phyloP scores from a whole-genome alignment of 2,888 invertebrate genomes.

The Tenthredo scrophulariae region DNA sequence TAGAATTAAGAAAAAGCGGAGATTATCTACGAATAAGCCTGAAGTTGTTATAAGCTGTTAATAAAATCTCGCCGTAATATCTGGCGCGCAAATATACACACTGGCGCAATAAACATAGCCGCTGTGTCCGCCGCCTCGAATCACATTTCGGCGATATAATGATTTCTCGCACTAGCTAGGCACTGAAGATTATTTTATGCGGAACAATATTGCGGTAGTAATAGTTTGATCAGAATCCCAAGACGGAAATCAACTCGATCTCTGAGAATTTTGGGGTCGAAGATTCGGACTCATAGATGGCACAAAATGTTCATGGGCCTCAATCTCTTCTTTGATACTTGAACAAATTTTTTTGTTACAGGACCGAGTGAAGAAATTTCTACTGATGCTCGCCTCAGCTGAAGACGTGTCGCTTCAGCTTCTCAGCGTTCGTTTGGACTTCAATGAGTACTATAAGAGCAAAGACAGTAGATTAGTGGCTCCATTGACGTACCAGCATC shows the following conservation, averaged over 20 bases:
- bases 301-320: neutral
- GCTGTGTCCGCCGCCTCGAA: neutral
- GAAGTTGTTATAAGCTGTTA: too few relatives aligned
- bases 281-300: neutral
- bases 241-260: neutral
- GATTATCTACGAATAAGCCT: too few relatives aligned
- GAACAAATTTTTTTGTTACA: slow-evolving; percentile 73
- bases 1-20: too few relatives aligned
- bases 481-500: slow-evolving; percentile 78
- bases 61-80: too few relatives aligned
- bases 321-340: neutral
- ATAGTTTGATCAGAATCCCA: neutral
- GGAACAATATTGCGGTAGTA: neutral
- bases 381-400: slow-evolving; percentile 90
- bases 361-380: slow-evolving; percentile 92
- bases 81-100: too few relatives aligned
- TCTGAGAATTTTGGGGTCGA: neutral
- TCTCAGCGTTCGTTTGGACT: slow-evolving; percentile 95
- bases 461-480: slow-evolving; percentile 88
- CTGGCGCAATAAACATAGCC: neutral
- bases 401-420: slow-evolving; percentile 93
- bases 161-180: neutral
- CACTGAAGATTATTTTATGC: neutral
- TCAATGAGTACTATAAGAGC: slow-evolving; percentile 96
- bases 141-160: neutral